A percentile compares a stretch with the other conserved stretches of the same genome.
Evolutionary conservation across 2,888 invertebrate genomes (phyloP).

Genomic region (Oxystoma pomonae): DNA sequence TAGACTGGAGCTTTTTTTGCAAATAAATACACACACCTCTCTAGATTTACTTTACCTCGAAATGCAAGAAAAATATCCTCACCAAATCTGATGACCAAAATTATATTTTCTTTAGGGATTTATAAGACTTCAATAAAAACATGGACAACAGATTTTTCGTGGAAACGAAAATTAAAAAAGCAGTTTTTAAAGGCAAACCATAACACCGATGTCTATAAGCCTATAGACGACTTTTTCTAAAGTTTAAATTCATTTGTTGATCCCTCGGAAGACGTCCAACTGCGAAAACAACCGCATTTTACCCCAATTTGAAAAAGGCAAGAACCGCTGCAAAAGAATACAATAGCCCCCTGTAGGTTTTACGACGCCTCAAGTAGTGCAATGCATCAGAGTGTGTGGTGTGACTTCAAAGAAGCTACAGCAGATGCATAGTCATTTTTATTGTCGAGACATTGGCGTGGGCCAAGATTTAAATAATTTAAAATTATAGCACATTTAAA

Average conservation of each 20-base stretch:
- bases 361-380: slow-evolving; percentile 35
- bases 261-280: slow-evolving; percentile 36
- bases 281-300: slow-evolving; percentile 44
- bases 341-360: slow-evolving; percentile 38
- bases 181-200: not conserved
- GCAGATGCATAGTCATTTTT: not conserved
- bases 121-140: not conserved
- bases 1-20: too few species aligned
- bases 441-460: too few species aligned
- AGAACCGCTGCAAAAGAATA: slow-evolving; percentile 38
- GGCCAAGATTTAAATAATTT: too few species aligned
- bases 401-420: not conserved
- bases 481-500: too few species aligned
- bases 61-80: too few species aligned
- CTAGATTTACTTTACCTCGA: too few species aligned
- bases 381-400: slow-evolving; percentile 1
- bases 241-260: not conserved
- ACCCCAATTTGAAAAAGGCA: slow-evolving; percentile 39
- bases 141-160: not conserved
- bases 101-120: not conserved
- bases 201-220: not conserved
- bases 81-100: too few species aligned
- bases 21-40: too few species aligned
- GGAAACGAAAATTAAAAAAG: not conserved
- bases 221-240: not conserved